Evolutionary conservation across 2,888 invertebrate species (phyloP).

Genomic region (Meiosimyza decipiens): DNA sequence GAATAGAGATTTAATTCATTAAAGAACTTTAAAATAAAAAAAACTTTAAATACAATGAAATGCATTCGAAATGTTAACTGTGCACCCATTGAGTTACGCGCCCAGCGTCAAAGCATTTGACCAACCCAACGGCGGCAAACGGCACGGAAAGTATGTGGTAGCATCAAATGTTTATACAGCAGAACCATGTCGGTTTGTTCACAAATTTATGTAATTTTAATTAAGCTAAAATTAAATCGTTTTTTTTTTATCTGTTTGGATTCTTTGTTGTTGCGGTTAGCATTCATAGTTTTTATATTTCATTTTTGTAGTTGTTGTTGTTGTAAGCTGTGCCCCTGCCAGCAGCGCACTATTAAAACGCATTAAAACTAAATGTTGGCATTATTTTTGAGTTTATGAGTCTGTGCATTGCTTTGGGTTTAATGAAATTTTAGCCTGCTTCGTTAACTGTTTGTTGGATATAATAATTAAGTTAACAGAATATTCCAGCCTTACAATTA

Average conservation of each 20-base stretch:
- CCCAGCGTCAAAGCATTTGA: slow-evolving; percentile 14
- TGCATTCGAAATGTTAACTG: neutral
- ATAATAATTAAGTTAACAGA: too few species aligned
- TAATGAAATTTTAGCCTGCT: too few species aligned
- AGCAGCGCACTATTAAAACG: neutral
- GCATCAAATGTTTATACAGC: slow-evolving; percentile 18
- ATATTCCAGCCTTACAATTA: too few species aligned
- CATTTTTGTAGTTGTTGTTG: neutral
- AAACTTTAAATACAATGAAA: too few species aligned
- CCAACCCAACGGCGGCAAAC: slow-evolving; percentile 14
- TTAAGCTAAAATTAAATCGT: slow-evolving; percentile 24
- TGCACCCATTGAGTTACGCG: slow-evolving; percentile 7
- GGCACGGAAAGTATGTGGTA: neutral
- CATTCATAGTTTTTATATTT: neutral
- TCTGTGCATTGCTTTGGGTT: too few species aligned
- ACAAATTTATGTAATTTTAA: slow-evolving; percentile 26
- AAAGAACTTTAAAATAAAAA: too few species aligned
- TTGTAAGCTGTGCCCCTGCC: neutral
- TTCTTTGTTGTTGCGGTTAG: neutral
- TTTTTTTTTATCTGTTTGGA: neutral
- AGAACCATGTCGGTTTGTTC: slow-evolving; percentile 4
- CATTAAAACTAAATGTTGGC: neutral
- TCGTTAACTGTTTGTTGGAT: too few species aligned
- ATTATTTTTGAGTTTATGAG: too few species aligned
- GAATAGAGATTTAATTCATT: slow-evolving; percentile 8